These are phyloP conservation scores for Thermophis baileyi DNA, from an alignment of 2,113 vertebrate genomes.

Conservation along the genomic window DNA sequence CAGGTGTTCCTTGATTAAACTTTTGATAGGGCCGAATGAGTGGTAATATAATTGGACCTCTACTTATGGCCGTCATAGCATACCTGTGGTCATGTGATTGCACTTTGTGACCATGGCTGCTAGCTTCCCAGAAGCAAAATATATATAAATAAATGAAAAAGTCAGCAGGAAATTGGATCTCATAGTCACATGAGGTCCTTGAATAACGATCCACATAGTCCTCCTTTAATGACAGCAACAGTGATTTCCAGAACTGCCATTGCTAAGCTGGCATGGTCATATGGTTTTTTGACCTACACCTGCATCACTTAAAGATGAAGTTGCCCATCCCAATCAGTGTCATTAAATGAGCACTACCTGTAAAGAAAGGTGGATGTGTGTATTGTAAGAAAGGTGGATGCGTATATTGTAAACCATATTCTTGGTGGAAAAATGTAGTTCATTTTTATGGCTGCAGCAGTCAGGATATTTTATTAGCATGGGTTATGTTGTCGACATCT, in stretches of 20 bases:
- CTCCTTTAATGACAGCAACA: neutral
- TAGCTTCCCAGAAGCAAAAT: neutral
- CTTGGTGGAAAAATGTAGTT: slow-evolving; percentile 19
- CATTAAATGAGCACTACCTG: neutral
- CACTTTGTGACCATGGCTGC: neutral
- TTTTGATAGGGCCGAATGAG: neutral
- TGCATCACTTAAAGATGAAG: neutral
- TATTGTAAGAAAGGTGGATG: slow-evolving; percentile 16
- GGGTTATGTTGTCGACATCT: neutral
- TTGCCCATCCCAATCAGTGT: neutral
- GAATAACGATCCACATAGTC: neutral
- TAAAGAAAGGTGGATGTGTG: slow-evolving; percentile 7
- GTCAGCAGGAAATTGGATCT: neutral
- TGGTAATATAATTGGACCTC: neutral
- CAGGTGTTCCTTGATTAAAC: neutral
- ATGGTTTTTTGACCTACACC: neutral
- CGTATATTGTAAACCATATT: slow-evolving; percentile 32
- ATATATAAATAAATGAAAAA: neutral
- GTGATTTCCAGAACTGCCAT: neutral
- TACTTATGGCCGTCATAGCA: neutral
- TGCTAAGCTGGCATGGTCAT: neutral
- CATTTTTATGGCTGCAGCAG: slow-evolving; percentile 23
- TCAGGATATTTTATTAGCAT: slow-evolving; percentile 24
- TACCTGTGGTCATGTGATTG: neutral
- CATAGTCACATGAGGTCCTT: neutral